A percentile compares a stretch with the other conserved stretches of the same genome.
Evolutionary conservation across 2,797 vertebrate genomes (phyloP).

Genomic region (Sciaenops ocellatus): DNA sequence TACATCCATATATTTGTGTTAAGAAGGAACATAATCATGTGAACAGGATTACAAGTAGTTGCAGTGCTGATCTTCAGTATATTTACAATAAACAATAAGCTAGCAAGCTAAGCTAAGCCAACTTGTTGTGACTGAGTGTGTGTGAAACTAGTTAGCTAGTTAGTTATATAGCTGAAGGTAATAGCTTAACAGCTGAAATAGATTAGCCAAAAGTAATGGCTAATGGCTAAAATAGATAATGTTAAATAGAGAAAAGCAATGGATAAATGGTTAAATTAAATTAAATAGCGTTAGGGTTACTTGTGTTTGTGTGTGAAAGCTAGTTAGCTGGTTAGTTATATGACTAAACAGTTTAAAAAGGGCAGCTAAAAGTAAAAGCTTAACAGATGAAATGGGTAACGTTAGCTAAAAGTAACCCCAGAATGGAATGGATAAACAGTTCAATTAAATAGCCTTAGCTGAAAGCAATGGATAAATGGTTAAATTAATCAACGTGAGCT

Average conservation of each 20-base stretch:
- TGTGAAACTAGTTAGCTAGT: too few species aligned
- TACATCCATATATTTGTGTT: background rate
- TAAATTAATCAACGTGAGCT: background rate
- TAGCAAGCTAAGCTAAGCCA: background rate
- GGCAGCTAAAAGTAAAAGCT: background rate
- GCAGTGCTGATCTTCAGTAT: background rate
- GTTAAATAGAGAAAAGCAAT: too few species aligned
- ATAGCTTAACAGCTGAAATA: background rate
- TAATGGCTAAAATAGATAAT: too few species aligned
- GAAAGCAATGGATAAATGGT: background rate
- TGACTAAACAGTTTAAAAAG: too few species aligned
- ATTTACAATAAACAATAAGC: background rate
- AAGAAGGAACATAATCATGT: too few species aligned
- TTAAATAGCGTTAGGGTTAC: too few species aligned
- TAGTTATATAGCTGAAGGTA: too few species aligned
- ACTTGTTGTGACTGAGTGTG: background rate
- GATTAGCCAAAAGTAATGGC: background rate
- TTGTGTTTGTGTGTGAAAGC: too few species aligned
- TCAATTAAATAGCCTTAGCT: background rate
- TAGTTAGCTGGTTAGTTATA: too few species aligned
- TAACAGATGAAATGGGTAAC: background rate
- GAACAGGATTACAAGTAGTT: too few species aligned
- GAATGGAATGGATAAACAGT: background rate
- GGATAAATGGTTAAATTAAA: too few species aligned
- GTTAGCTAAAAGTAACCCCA: background rate